Conservation (phyloP, 2,888 invertebrate species). For the Mechanitis mazaeus region DNA sequence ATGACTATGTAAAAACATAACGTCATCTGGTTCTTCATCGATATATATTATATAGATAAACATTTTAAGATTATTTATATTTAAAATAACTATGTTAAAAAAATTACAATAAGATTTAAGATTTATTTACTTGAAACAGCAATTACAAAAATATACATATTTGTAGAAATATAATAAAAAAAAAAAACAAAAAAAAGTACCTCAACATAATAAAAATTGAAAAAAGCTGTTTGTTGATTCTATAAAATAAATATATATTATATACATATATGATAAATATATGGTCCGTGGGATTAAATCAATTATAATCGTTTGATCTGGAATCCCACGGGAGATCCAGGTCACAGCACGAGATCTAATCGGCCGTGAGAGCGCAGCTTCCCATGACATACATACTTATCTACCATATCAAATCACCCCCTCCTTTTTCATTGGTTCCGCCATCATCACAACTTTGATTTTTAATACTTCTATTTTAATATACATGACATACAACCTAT, state of each 20-base stretch:
- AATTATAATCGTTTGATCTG: slow-evolving; percentile 42
- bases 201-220: too few relatives aligned
- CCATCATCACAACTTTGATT: slow-evolving; percentile 12
- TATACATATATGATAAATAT: neutral
- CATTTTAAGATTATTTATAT: neutral
- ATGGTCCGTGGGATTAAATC: slow-evolving; percentile 34
- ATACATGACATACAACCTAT: too few relatives aligned
- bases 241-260: neutral
- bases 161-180: too few relatives aligned
- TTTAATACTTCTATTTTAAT: too few relatives aligned
- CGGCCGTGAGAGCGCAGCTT: slow-evolving; percentile 40
- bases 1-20: too few relatives aligned
- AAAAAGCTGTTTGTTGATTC: too few relatives aligned
- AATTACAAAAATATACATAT: too few relatives aligned
- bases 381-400: slow-evolving; percentile 49
- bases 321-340: slow-evolving; percentile 46
- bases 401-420: slow-evolving; percentile 59
- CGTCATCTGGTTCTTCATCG: too few relatives aligned
- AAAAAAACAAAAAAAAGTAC: too few relatives aligned
- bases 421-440: slow-evolving; percentile 33
- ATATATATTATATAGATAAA: too few relatives aligned
- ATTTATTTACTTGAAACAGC: too few relatives aligned
- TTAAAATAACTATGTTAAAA: neutral
- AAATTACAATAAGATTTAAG: too few relatives aligned
- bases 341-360: slow-evolving; percentile 50